Conservation (phyloP, 2,113 vertebrate genomes). For the Chrysemys picta region DNA sequence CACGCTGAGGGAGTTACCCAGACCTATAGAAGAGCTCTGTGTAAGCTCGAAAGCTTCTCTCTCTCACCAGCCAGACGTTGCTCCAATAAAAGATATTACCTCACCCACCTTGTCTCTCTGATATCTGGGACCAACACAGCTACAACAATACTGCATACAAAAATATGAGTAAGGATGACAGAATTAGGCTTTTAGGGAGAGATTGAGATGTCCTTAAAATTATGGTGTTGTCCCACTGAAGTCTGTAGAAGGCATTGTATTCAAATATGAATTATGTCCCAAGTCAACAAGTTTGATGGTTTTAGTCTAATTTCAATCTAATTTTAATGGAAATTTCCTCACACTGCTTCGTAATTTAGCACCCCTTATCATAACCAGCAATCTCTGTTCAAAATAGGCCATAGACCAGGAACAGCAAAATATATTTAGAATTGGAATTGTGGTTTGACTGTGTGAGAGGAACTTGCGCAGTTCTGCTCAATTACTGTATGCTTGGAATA, state of each 20-base stretch:
- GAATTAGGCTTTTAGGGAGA: background rate
- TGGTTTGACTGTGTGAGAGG: fast-evolving
- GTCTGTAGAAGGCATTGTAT: background rate
- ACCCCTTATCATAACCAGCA: background rate
- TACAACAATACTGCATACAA: too few relatives aligned
- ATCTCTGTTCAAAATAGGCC: background rate
- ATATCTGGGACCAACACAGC: too few relatives aligned
- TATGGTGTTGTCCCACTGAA: background rate
- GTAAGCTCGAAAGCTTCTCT: too few relatives aligned
- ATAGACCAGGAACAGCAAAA: background rate
- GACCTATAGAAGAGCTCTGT: too few relatives aligned
- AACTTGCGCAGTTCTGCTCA: background rate
- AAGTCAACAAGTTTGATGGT: background rate
- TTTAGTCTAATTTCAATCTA: background rate
- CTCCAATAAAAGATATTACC: too few relatives aligned
- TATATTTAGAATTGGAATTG: background rate
- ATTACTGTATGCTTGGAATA: fast-evolving
- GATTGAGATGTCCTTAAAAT: constrained; percentile 28
- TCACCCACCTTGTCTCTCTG: too few relatives aligned
- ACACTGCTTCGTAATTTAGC: background rate
- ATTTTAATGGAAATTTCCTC: background rate
- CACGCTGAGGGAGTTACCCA: too few relatives aligned
- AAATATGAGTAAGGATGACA: background rate
- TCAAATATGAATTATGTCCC: background rate
- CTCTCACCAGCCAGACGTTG: too few relatives aligned